Evolutionary conservation across 2,797 vertebrate genomes (phyloP).

Genomic region (Danio choprae): DNA sequence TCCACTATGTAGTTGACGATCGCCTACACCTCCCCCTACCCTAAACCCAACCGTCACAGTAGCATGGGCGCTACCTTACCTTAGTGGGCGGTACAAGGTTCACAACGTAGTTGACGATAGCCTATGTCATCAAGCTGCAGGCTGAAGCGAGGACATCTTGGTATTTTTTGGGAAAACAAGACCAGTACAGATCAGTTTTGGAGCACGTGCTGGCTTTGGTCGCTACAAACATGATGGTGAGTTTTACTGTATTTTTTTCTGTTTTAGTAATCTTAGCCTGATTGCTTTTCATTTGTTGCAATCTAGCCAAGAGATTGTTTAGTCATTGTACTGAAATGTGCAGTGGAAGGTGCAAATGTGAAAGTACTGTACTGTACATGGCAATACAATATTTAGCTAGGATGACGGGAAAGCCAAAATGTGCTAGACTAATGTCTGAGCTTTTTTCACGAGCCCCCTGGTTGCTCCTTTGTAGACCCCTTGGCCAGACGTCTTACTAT

Average conservation of each 20-base stretch:
- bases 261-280: no score
- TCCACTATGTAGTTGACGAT: no score
- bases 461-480: slow-evolving; percentile 19
- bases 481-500: slow-evolving; percentile 5
- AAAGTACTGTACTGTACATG: slow-evolving; percentile 8
- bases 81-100: no score
- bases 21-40: no score
- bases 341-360: not conserved
- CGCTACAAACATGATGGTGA: slow-evolving; percentile 9
- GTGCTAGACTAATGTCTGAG: not conserved
- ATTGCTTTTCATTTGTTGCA: not conserved
- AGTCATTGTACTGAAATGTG: not conserved
- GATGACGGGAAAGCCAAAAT: not conserved
- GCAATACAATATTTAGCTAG: not conserved
- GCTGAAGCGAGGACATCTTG: no score
- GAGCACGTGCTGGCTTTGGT: not conserved
- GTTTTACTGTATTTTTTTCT: not conserved
- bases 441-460: slow-evolving; percentile 16
- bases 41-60: no score
- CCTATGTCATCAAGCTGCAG: no score
- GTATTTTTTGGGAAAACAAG: no score
- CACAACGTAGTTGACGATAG: no score
- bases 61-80: no score
- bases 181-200: not conserved
- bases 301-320: not conserved